Evolutionary conservation across 23 tunicate species (phyloP), one percentile per base, ranked within the genome.

Genomic region (Ciona savignyi): DNA sequence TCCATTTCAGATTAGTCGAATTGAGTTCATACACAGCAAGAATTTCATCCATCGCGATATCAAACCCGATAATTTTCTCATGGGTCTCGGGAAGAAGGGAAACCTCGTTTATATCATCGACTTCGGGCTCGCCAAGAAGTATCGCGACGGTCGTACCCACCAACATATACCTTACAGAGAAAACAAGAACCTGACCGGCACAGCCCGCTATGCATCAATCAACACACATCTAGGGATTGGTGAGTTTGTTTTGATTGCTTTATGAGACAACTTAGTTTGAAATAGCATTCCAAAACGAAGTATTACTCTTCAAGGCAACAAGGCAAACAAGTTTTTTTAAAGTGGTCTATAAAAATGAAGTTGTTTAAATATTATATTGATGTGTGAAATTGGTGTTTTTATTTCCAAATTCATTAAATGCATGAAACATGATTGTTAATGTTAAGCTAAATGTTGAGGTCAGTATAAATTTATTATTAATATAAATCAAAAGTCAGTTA

Each of bases 1-100:
- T n/a, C n/a, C n/a, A n/a, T 60, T 72, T 35, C 62, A 88, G 96
- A 92, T 92, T 25, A 84, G 91, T 35, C 85, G 99, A 21, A 94
- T 94, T 62, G 99, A 94, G 70, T 94, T 81, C 79, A 81, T 94
- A 77, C 99, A 94, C 90, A 94, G 95, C 80, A 94, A 94, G 66
- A 87, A 94, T 75, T 94, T 94, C 74, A 94, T 94, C 51, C 99
- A 94, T 60, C 83, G 99, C 1, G 99, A 94, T 76, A 92, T 94
- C 20, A 94, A 94, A 66, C 99, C 99, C 4, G 99, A 94, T 75
- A 94, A 94, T 71, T 94, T 94, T 70, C 78, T 94, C 32, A 94
- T 94, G 99, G 99, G 99, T 27, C 75, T 94, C 30, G 94, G 95
- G 29, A 94, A 94, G 68, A 86, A 87, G 75, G 99, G 99, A 34